Evolutionary conservation across 53 echinoderm and acorn worm genomes (phyloP).

Genomic region (Patiria pectinifera): DNA sequence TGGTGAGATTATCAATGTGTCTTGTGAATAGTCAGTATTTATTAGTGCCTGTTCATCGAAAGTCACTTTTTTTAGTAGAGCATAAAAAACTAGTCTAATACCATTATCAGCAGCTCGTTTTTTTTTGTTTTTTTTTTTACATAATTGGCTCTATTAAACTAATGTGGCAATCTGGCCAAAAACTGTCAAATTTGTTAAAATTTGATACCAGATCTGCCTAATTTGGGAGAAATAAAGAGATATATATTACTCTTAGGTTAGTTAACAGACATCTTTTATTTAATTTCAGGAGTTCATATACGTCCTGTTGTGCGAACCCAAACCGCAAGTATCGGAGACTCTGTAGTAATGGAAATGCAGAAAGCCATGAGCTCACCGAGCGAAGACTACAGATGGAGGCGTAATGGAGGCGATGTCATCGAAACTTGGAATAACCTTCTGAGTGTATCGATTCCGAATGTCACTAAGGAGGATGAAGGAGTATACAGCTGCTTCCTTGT

Average conservation of each 20-base stretch:
- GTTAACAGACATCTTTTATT: background rate
- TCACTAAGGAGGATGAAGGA: slow-evolving; percentile 18
- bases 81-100: too few relatives aligned
- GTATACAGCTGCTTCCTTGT: slow-evolving; percentile 6
- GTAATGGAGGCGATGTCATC: slow-evolving; percentile 7
- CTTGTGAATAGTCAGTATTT: background rate
- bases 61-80: too few relatives aligned
- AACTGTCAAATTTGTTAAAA: too few relatives aligned
- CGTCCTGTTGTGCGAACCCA: background rate
- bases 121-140: too few relatives aligned
- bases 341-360: background rate
- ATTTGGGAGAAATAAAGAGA: too few relatives aligned
- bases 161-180: too few relatives aligned
- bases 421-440: slow-evolving; percentile 22
- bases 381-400: background rate
- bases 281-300: slow-evolving; percentile 4
- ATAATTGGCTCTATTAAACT: too few relatives aligned
- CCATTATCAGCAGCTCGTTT: too few relatives aligned
- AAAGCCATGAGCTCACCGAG: background rate
- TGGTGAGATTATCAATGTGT: background rate
- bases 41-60: too few relatives aligned
- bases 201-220: too few relatives aligned
- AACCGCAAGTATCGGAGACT: background rate
- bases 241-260: background rate
- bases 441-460: slow-evolving; percentile 6